Conservation (phyloP, 1,140 invertebrate genomes). For the Platyscapa corneri region DNA sequence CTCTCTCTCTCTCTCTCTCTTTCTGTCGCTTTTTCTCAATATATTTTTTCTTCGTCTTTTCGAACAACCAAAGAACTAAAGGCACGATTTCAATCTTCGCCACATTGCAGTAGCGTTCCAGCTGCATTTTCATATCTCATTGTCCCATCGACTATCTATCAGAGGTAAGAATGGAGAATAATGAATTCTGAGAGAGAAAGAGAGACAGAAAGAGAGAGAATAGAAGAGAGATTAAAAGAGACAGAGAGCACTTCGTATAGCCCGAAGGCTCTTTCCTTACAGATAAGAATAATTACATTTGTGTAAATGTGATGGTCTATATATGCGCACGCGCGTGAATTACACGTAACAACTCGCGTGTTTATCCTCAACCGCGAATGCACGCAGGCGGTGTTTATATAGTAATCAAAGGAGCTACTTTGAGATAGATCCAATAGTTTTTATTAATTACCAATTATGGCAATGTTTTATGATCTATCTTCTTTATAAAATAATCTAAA, state of each 20-base stretch:
- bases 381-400: background rate
- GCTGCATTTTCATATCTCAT: conserved; percentile 49
- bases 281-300: conserved; percentile 38
- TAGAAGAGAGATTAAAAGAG: background rate
- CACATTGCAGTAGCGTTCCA: conserved; percentile 37
- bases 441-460: conserved; percentile 40
- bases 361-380: background rate
- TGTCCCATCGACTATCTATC: conserved; percentile 52
- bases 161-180: conserved; percentile 48
- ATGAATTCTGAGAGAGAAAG: conserved; percentile 6
- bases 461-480: background rate
- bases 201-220: background rate
- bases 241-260: background rate
- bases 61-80: conserved; percentile 1
- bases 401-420: background rate
- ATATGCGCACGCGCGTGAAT: background rate
- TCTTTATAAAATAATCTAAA: too few relatives aligned
- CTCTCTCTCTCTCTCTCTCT: background rate
- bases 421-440: conserved; percentile 2
- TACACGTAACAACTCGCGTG: background rate
- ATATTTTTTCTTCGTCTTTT: background rate
- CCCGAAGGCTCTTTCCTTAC: conserved; percentile 16
- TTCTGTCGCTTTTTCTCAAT: too few relatives aligned
- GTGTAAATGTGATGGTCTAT: background rate
- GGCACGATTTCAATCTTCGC: conserved; percentile 43